Base-by-base conservation (phyloP, 2,797 vertebrate genomes). In the Enteromius fasciolatus region DNA sequence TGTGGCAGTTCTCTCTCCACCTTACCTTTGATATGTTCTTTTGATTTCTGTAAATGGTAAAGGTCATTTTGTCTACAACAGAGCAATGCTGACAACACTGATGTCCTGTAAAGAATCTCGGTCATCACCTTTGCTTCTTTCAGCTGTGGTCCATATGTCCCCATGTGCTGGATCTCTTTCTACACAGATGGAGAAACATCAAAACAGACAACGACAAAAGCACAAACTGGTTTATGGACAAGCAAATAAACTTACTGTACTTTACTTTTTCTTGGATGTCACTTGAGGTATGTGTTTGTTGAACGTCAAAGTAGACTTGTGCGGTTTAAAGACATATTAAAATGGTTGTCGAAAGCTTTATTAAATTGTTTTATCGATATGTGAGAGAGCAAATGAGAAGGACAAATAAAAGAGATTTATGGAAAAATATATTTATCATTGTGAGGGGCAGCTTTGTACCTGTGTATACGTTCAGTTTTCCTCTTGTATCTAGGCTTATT, bases 261-360 rank as follows among this genome's bases (percentile, higher is more conserved):
- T 89, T 88, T 83, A 20, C 50, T 89, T 92, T 93, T 92, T 86
- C 88, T 93, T 94, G 93, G 89, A 90, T 92, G 94, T 95, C 92
- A 93, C 89, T 93, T 93, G 91, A 94, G 88, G 90, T 95, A 92
- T 92, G 92, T 94, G 94, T 95, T 92, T 92, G 94, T 95, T 92
- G 91, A 93, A 92, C 91, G 93, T 95, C 92, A 90, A 89, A 92
- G 93, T 94, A 92, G 89, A 94, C 94, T 85, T 91, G 92, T 94
- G 94, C 93, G 92, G 92, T 89, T 93, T 92, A 92, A 93, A 92
- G 89, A 93, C 92, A 91, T 89, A 92, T 92, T 92, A 92, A 87
- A 91, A 91, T 92, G 93, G 92, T 94, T 90, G 93, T 93, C 86
- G 90, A 94, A 91, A 94, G 93, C 94, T 95, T 94, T 92, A 91